phyloP scores from a whole-genome alignment of 2,888 invertebrate species.

The Globia sparganii region DNA sequence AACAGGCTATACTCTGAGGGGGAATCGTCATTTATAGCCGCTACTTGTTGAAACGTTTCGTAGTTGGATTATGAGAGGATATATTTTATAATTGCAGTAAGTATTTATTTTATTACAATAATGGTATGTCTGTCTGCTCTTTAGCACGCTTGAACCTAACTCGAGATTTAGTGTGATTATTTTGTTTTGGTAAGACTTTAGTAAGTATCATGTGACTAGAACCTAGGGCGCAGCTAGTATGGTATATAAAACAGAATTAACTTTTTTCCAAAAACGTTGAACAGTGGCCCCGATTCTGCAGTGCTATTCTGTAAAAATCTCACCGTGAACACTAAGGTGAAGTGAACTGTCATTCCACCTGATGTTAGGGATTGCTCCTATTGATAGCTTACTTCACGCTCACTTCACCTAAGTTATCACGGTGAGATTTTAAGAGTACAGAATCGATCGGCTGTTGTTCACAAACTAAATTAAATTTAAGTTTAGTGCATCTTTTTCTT shows the following conservation, averaged over 20 bases:
- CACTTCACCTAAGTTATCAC: too few relatives aligned
- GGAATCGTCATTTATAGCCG: conserved; percentile 73
- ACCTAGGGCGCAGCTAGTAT: not conserved
- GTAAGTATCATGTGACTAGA: not conserved
- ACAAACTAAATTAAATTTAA: too few relatives aligned
- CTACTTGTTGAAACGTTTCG: conserved; percentile 46
- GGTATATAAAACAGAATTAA: not conserved
- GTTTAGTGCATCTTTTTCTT: too few relatives aligned
- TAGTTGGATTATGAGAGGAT: not conserved
- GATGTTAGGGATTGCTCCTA: too few relatives aligned
- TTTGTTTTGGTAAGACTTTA: not conserved
- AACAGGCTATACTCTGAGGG: conserved; percentile 73
- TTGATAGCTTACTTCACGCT: too few relatives aligned
- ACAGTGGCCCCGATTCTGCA: too few relatives aligned
- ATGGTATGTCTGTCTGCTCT: not conserved
- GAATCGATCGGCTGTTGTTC: too few relatives aligned
- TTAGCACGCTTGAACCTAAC: not conserved
- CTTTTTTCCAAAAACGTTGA: not conserved
- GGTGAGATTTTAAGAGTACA: too few relatives aligned
- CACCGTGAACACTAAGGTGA: too few relatives aligned
- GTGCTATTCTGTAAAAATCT: too few relatives aligned
- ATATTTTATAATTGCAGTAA: conserved; percentile 2
- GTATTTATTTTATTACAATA: not conserved
- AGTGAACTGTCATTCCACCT: too few relatives aligned
- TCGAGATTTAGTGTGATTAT: not conserved